phyloP scores from a whole-genome alignment of 1,140 invertebrate species.

The Drosophila orena region DNA sequence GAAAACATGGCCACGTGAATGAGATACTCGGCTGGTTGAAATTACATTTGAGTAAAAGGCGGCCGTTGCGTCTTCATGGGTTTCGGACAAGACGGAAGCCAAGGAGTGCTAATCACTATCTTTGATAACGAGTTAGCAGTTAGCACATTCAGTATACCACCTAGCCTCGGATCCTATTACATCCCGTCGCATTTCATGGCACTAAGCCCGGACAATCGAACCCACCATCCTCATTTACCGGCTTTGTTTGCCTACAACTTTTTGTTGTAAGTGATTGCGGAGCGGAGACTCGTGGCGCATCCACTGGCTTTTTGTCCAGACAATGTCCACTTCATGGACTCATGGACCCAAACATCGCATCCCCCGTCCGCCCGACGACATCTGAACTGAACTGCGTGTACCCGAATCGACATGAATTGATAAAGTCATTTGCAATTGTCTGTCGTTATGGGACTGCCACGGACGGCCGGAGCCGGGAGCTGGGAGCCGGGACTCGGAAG shows the following conservation, averaged over 20 bases:
- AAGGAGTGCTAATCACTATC: constrained; percentile 2
- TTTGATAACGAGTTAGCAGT: neutral
- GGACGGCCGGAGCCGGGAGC: neutral
- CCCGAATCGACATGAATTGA: constrained; percentile 80
- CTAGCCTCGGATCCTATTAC: neutral
- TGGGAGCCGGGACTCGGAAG: neutral
- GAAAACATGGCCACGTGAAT: constrained; percentile 69
- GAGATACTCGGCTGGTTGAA: constrained; percentile 44
- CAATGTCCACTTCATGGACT: constrained; percentile 66
- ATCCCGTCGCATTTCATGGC: constrained; percentile 7
- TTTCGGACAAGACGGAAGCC: constrained; percentile 3
- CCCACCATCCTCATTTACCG: constrained; percentile 50
- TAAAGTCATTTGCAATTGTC: constrained; percentile 83
- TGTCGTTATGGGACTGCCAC: constrained; percentile 66
- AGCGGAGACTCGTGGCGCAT: constrained; percentile 26
- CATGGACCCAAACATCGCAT: constrained; percentile 15
- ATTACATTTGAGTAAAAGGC: constrained; percentile 24
- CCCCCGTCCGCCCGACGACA: constrained; percentile 3
- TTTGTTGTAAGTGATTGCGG: constrained; percentile 67
- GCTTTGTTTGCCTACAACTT: constrained; percentile 63
- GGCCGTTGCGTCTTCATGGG: constrained; percentile 35
- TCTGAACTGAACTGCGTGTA: constrained; percentile 59
- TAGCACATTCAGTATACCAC: neutral
- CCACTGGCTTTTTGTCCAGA: constrained; percentile 73
- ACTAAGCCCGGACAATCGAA: constrained; percentile 9